phyloP scores from a whole-genome alignment of 2,888 invertebrate genomes.

The Macroteleia sp. region DNA sequence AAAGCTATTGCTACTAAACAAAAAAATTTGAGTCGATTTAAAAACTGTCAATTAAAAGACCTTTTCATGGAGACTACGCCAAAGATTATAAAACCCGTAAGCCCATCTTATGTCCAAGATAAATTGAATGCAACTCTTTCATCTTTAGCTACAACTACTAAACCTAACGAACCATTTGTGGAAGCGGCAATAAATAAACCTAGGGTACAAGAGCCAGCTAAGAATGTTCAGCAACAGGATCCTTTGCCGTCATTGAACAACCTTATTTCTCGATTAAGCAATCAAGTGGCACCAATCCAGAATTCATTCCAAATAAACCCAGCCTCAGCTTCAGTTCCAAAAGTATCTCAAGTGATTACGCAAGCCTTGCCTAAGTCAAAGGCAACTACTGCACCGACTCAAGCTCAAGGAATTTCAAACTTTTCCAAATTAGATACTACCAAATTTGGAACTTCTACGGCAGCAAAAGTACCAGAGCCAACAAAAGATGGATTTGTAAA shows the following conservation, averaged over 20 bases:
- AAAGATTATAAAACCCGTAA: constrained; percentile 73
- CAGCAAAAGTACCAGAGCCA: constrained; percentile 15
- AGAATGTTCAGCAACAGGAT: constrained; percentile 65
- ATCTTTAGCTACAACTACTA: constrained; percentile 71
- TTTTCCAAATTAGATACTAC: constrained; percentile 55
- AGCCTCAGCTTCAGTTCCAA: too few relatives aligned
- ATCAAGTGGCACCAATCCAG: too few relatives aligned
- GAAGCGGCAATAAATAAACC: constrained; percentile 51
- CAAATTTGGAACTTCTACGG: constrained; percentile 31
- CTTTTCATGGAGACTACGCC: constrained; percentile 73
- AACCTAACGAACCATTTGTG: constrained; percentile 30
- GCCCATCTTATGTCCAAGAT: constrained; percentile 77
- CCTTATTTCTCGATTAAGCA: constrained; percentile 78
- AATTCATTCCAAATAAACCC: too few relatives aligned
- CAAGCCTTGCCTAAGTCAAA: constrained; percentile 22
- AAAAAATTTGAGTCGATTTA: constrained; percentile 73
- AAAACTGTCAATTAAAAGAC: constrained; percentile 75
- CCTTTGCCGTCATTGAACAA: constrained; percentile 79
- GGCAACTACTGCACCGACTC: neutral
- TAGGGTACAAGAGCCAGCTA: constrained; percentile 8
- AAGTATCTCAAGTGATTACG: too few relatives aligned
- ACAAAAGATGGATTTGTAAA: constrained; percentile 18
- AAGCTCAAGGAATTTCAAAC: constrained; percentile 21
- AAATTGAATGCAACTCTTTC: constrained; percentile 78
- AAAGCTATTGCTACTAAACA: constrained; percentile 74